Conservation (phyloP, 2,797 vertebrate species). For the Hylomyscus alleni region DNA sequence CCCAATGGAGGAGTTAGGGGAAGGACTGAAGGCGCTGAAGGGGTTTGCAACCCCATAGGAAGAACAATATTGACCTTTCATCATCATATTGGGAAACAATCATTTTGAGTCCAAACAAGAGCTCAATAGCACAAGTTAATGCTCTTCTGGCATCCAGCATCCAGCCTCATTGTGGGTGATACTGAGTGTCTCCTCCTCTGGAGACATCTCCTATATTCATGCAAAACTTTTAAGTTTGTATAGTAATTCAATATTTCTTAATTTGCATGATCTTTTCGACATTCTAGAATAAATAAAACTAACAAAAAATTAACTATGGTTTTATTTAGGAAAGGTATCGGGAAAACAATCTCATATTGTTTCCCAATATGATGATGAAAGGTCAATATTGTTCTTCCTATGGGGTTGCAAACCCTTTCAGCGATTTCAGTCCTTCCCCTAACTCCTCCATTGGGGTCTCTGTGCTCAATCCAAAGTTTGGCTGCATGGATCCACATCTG, state of each 20-base stretch:
- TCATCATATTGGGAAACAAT: neutral
- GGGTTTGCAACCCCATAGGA: neutral
- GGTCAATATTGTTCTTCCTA: too few species aligned
- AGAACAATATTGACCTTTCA: neutral
- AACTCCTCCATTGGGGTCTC: too few species aligned
- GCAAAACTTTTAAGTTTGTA: neutral
- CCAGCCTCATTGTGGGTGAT: neutral
- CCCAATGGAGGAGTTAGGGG: neutral
- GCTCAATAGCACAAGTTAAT: too few species aligned
- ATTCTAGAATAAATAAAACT: conserved; percentile 4
- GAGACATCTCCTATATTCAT: neutral
- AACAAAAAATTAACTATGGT: neutral
- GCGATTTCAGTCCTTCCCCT: too few species aligned
- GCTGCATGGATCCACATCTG: too few species aligned
- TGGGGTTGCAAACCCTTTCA: too few species aligned
- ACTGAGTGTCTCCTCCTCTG: neutral
- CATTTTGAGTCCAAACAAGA: neutral
- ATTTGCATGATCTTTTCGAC: neutral
- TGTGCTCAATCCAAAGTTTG: too few species aligned
- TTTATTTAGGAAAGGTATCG: neutral
- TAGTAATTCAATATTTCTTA: neutral
- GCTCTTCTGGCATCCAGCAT: too few species aligned
- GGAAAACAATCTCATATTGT: neutral
- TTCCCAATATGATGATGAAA: too few species aligned
- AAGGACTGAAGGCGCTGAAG: neutral